Evolutionary conservation across 2,888 invertebrate species (phyloP).

Genomic region (Eulithis testata): DNA sequence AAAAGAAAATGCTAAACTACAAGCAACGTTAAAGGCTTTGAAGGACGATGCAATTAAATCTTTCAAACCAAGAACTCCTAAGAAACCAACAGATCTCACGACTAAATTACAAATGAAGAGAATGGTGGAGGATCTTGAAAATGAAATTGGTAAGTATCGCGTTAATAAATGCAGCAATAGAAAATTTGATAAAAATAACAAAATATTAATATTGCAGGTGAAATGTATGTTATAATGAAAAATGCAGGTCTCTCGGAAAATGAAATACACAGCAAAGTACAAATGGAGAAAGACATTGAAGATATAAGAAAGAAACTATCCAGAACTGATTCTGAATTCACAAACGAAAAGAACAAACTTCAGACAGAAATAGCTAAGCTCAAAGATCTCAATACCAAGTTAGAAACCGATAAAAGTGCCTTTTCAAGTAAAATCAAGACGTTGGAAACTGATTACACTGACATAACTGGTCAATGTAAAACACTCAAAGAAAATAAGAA

Average conservation of each 20-base stretch:
- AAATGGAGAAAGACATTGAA: slow-evolving; percentile 81
- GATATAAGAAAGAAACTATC: slow-evolving; percentile 80
- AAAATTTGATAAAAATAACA: neutral
- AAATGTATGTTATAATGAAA: slow-evolving; percentile 85
- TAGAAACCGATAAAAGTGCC: slow-evolving; percentile 76
- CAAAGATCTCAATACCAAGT: slow-evolving; percentile 78
- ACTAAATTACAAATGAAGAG: slow-evolving; percentile 90
- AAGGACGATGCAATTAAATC: slow-evolving; percentile 87
- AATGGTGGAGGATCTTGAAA: slow-evolving; percentile 94
- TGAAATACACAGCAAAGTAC: slow-evolving; percentile 75
- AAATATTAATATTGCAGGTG: slow-evolving; percentile 64
- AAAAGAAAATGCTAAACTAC: slow-evolving; percentile 87
- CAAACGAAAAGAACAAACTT: slow-evolving; percentile 78
- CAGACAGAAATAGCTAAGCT: slow-evolving; percentile 80
- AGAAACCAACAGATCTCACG: slow-evolving; percentile 89
- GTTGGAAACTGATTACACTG: slow-evolving; percentile 72
- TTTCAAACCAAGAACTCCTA: slow-evolving; percentile 88
- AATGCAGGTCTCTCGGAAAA: slow-evolving; percentile 83
- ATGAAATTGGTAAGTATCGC: slow-evolving; percentile 88
- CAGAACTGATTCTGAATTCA: slow-evolving; percentile 78
- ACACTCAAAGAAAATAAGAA: slow-evolving; percentile 87
- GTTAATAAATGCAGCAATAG: neutral
- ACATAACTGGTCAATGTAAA: slow-evolving; percentile 72
- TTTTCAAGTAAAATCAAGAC: slow-evolving; percentile 62
- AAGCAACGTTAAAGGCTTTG: slow-evolving; percentile 86